A percentile compares a stretch with the other conserved stretches of the same genome.
Evolutionary conservation across 2,888 invertebrate species (phyloP).

Genomic region (Imbricaverruca yamaguchii): DNA sequence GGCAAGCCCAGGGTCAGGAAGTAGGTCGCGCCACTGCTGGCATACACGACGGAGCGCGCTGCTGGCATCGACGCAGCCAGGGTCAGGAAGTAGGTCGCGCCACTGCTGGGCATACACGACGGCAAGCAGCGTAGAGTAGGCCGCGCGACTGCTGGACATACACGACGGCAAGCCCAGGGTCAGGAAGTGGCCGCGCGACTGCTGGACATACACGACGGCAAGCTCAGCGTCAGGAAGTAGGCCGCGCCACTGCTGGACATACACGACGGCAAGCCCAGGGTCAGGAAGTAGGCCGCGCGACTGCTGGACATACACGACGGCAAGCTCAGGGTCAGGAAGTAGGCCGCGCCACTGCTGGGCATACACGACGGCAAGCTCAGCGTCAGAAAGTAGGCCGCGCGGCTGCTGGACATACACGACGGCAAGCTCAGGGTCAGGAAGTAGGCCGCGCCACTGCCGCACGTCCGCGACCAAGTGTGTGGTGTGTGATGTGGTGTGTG

Average conservation of each 20-base stretch:
- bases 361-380: background rate
- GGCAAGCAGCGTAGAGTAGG: background rate
- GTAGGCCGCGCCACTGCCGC: background rate
- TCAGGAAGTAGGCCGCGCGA: background rate
- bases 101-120: no score
- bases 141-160: no score
- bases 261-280: background rate
- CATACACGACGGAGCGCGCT: background rate
- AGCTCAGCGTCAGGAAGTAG: background rate
- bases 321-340: background rate
- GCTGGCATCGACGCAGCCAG: no score
- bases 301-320: background rate
- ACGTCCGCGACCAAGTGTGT: no score
- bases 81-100: background rate
- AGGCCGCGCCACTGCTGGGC: background rate
- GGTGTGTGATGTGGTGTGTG: no score
- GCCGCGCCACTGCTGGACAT: no score
- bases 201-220: background rate
- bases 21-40: background rate
- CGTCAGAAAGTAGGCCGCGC: background rate
- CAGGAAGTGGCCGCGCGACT: background rate
- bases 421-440: background rate
- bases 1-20: no score
- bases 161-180: background rate
- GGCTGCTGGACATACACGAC: no score